A percentile compares a stretch with the other conserved stretches of the same genome.
phyloP scores from a whole-genome alignment of 2,797 vertebrate species.

The Enteromius thamalakanensis region DNA sequence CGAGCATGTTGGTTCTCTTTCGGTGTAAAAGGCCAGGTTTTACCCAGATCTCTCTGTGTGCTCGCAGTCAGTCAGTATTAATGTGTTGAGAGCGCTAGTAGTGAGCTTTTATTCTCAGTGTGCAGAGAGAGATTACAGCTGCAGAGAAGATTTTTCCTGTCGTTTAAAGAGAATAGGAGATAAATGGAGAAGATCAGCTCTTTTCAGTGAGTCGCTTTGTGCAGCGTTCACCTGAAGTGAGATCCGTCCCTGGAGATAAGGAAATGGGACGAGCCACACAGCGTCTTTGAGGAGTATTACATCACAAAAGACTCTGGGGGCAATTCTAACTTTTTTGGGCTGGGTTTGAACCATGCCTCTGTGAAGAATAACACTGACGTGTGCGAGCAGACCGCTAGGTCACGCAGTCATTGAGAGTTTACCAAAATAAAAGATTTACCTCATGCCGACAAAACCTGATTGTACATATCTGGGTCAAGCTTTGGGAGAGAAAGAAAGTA shows the following conservation, averaged over 20 bases:
- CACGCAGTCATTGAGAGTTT: neutral
- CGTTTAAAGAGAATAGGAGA: constrained; percentile 49
- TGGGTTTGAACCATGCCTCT: neutral
- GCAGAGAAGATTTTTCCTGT: neutral
- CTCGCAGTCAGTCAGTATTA: neutral
- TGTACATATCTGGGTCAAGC: neutral
- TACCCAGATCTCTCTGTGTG: neutral
- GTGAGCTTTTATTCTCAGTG: neutral
- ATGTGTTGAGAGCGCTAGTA: neutral
- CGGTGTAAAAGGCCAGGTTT: neutral
- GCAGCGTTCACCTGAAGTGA: constrained; percentile 20
- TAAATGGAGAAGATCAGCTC: constrained; percentile 34
- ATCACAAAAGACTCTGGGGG: constrained; percentile 13
- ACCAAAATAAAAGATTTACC: neutral
- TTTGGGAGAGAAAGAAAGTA: too few relatives aligned
- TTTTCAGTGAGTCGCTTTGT: constrained; percentile 5
- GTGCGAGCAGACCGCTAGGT: neutral
- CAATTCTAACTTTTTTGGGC: neutral
- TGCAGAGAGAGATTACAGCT: neutral
- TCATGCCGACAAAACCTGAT: neutral
- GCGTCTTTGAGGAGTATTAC: constrained; percentile 5
- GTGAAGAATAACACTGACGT: neutral
- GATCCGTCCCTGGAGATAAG: constrained; percentile 21
- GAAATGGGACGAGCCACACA: constrained; percentile 5
- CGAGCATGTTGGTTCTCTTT: neutral